Evolutionary conservation across 2,888 invertebrate genomes (phyloP), one percentile per base, ranked within the genome.

Genomic region (Lagria hirta): DNA sequence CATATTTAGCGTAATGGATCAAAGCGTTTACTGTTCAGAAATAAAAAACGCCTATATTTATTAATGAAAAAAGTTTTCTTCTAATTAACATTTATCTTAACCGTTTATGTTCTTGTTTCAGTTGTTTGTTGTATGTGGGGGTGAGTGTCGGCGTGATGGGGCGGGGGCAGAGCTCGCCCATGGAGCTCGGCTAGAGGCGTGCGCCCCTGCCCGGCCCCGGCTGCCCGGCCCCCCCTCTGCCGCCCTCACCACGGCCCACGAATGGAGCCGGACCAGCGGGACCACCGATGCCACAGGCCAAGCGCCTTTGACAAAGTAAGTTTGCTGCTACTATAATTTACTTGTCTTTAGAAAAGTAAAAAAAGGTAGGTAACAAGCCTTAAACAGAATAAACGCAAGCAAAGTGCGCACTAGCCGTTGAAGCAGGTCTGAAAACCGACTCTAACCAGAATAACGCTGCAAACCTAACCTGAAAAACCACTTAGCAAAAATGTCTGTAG

Each of bases 171-270:
- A 70, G 71, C 71, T 66, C 66, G 62, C 85, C 85, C 82, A 86
- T 85, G 86, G 86, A 86, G 84, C 83, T 85, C 83, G 86, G 86
- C 81, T 86, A 85, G 83, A 82, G 80, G 82, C 81, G 81, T 76
- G 82, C 82, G 83, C 80, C 80, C 79, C 74, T 73, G 69, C 76
- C 79, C 70, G 72, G 75, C 79, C 76, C 79, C 70, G 72, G 75
- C 79, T 77, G 77, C 77, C 80, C 77, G 52, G 54, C 58, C 58
- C 58, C 57, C 59, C 54, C 58, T 56, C 54, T 53, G 55, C 61
- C 59, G 55, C 58, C 51, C 52, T 52, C 54, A 77, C 82, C 81
- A 82, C 83, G 84, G 79, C 82, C 82, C 81, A 80, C 84, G 84
- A 81, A 85, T 85, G 85, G 85, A 86, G 84, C 82, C 84, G 83